phyloP scores from a whole-genome alignment of 2,113 vertebrate genomes.

The Pachyramphus minor region DNA sequence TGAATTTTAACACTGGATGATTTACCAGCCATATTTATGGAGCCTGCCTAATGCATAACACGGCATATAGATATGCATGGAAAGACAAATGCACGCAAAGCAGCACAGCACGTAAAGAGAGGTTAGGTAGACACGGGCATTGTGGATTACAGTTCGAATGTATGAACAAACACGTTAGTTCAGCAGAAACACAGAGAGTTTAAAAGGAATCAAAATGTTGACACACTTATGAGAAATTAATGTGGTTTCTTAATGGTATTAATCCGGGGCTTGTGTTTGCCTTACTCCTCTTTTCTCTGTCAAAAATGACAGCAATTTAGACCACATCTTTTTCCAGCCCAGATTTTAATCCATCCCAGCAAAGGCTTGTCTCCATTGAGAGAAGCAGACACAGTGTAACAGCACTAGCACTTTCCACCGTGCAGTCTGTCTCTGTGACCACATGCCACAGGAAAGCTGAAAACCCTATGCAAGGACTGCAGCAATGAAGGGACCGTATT shows the following conservation, averaged over 20 bases:
- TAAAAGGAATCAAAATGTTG: neutral
- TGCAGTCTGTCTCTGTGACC: neutral
- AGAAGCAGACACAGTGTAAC: neutral
- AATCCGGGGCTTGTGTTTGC: neutral
- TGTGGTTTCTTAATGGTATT: accelerated
- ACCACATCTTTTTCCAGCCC: neutral
- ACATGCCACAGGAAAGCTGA: neutral
- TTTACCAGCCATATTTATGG: neutral
- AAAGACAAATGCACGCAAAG: neutral
- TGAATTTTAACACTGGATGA: slow-evolving; percentile 6
- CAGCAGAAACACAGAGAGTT: neutral
- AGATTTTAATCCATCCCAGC: neutral
- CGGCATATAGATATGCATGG: neutral
- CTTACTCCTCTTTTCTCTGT: neutral
- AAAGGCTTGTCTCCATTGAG: neutral
- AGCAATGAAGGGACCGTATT: neutral
- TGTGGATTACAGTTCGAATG: neutral
- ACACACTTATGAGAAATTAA: neutral
- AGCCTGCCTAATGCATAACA: neutral
- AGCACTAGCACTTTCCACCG: neutral
- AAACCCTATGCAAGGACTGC: neutral
- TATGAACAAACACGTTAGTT: neutral
- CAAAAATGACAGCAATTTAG: neutral
- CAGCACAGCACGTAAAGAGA: neutral
- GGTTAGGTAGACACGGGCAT: neutral